Evolutionary conservation across 2,797 vertebrate species (phyloP), one percentile per base, ranked within the genome.

Genomic region (Cyprinella venusta): DNA sequence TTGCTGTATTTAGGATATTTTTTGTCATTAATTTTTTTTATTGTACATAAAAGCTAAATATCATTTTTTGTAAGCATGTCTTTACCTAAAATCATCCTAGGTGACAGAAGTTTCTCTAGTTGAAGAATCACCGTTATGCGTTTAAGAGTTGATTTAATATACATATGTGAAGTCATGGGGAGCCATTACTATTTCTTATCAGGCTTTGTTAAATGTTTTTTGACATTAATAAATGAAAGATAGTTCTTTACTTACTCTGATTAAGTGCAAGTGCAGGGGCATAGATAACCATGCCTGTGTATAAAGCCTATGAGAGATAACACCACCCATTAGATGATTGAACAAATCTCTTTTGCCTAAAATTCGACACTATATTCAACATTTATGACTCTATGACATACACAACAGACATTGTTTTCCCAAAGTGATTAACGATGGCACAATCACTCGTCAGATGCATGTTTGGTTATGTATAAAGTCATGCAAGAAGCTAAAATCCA

Each of bases 201-300:
- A 12, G 30, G 45, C 2, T 54, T 64, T 64, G 24, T 9, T 65
- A 77, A 26, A 30, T 19, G 26, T 10, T 13, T 54, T 84, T 68
- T 54, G 16, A 38, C 63, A 12, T 82, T 7, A 69, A 70, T 77
- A 63, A 50, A 77, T 36, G 24, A 21, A 42, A 50, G 9, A 16
- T 9, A 0, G 1, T 48, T 64, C 1, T 78, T 8, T 24, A 89
- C 95, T 93, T 92, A 96, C 95, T 95, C 90, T 96, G 95, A 89
- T 95, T 96, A 24, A 96, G 86, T 54, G 95, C 95, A 10, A 96
- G 92, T 77, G 95, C 95, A 56, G 95, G 95, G 40, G 95, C 95
- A 30, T 95, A 96, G 84, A 96, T 95, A 72, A 95, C 95, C 91
- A 96, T 88, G 19, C 95, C 95, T 0, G 95, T 96, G 91, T 96